Base-by-base conservation (phyloP, 2,113 vertebrate species). In the Spea multiplicata region DNA sequence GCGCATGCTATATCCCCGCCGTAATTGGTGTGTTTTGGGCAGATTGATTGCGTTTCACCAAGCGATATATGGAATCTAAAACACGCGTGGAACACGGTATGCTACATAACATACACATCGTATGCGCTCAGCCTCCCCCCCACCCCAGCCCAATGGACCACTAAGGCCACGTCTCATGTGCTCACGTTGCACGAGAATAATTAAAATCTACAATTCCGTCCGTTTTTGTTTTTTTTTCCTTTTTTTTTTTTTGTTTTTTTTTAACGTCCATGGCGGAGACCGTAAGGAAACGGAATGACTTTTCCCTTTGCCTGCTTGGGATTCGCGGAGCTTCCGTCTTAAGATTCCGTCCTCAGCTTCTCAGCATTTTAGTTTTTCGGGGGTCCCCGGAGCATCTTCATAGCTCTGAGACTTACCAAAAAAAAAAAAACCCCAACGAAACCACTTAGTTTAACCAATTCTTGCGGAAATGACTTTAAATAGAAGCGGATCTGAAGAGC, bases 391-490 rank as follows among this genome's bases (percentile, higher is more conserved):
- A 69, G 82, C 30, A 61, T 82, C 44, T 67, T 80, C 76, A 13
- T 74, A 14, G 80, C 76, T 53, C n/a, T 82, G 14, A 72, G 12
- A n/a, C n/a, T n/a, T n/a, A n/a, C n/a, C n/a, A 30, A 30, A 30
- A 30, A 30, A 30, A 30, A 30, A 30, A 30, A 30, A 1, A 3
- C 77, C 49, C 82, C 86, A 75, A 16, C 61, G 85, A 73, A 78
- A 79, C 66, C 67, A 79, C 74, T 82, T 13, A 0, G 89, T 85
- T 73, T 82, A 83, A 81, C 53, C 53, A 50, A 80, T 30, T 86
- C 76, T 72, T 61, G 49, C 86, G 44, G 0, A 81, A 86, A 86
- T 81, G 83, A 84, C 81, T 78, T 72, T 78, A 81, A 80, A 86
- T 78, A 67, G 82, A 66, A 85, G 69, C 68, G 71, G 69, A 66